Evolutionary conservation across 30 jellyfish, hydroid and myxozoan genomes (phyloP), one percentile per base, ranked within the genome.

Genomic region (Aurelia sp.): DNA sequence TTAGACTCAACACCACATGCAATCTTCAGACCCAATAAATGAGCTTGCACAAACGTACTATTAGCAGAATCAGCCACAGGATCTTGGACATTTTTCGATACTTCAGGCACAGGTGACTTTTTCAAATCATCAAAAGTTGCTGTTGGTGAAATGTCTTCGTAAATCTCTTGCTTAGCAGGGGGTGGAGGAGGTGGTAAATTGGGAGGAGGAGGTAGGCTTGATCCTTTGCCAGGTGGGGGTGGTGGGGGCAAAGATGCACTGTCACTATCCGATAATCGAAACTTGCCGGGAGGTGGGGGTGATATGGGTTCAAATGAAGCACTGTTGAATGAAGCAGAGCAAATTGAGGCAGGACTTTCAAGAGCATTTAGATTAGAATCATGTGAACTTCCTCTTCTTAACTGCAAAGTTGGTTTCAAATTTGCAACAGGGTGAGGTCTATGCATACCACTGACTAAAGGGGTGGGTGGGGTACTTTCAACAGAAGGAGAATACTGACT

Each of bases 111-210:
- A 5, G 85, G 79, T 0, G 88, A 65, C 17, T 75, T 47, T 30
- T 47, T 76, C 9, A 68, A 77, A 17, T 89, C 95, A 58, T 80
- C 92, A 66, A 84, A 82, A 11, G 64, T 72, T 20, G 86, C 95
- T 20, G 96, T 69, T 13, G 99, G 99, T 16, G 99, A 94, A 52
- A 94, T 94, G 62, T 89, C 97, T 83, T 94, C 99, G 78, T 89
- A 94, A 8, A 80, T 81, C 30, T 33, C 89, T 74, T 74, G 86
- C 62, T 81, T 73, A 13, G 86, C n/a, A 20, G 94, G 90, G 21
- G 90, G 92, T 18, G 90, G 87, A 7, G 94, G 94, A 9, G 94
- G 94, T 3, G 85, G 81, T 23, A 71, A 81, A 62, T 18, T 61
- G 10, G 55, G 82, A 11, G 75, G 89, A 18, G 93, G 88, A 8